These are phyloP conservation scores for Dicranocentrus wangi DNA, from an alignment of 2,888 invertebrate species.

Conservation along the genomic window DNA sequence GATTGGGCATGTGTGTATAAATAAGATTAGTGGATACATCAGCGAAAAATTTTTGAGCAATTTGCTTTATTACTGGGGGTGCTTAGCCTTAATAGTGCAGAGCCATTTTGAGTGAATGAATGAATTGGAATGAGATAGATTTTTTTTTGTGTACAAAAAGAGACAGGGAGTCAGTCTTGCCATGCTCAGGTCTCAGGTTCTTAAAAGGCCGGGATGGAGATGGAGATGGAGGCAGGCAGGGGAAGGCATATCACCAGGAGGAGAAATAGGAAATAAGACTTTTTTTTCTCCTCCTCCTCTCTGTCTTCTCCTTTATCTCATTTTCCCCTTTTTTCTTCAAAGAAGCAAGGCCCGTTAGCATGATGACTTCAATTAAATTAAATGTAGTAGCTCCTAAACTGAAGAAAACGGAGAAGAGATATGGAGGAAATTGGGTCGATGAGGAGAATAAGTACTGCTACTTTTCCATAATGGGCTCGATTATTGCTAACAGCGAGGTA, in stretches of 20 bases:
- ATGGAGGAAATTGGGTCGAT: conserved; percentile 42
- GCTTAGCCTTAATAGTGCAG: conserved; percentile 4
- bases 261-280: conserved; percentile 27
- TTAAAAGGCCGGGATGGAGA: neutral
- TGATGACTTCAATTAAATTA: conserved; percentile 50
- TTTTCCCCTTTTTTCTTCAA: neutral
- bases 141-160: no score
- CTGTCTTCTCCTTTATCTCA: conserved; percentile 3
- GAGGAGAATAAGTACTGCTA: conserved; percentile 27
- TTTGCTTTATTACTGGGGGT: conserved; percentile 20
- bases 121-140: neutral
- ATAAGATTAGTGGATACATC: conserved; percentile 15
- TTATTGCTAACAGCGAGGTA: conserved; percentile 44
- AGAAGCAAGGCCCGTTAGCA: neutral
- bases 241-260: conserved; percentile 5
- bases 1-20: neutral
- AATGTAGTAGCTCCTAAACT: conserved; percentile 33
- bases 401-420: conserved; percentile 37
- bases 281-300: conserved; percentile 6
- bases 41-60: conserved; percentile 22
- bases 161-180: no score
- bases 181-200: neutral
- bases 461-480: conserved; percentile 45
- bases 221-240: neutral
- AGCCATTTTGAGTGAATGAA: conserved; percentile 5